phyloP scores from a whole-genome alignment of 2,888 invertebrate species.

The Trissolcus brochymenae region DNA sequence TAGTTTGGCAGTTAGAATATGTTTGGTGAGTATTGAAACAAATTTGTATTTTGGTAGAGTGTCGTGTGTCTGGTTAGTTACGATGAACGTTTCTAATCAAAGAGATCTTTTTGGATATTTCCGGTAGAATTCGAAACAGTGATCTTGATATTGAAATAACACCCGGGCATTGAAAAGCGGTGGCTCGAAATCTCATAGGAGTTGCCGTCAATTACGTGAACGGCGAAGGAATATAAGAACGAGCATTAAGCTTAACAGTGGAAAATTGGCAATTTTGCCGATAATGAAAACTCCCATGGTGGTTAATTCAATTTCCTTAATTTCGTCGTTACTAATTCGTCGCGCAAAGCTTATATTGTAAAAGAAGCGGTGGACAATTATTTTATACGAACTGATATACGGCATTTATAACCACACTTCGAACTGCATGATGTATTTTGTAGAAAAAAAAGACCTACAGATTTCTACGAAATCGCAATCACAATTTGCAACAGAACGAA shows the following conservation, averaged over 20 bases:
- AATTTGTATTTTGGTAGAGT: no score
- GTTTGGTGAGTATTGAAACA: no score
- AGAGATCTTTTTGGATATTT: no score
- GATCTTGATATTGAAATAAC: conserved; percentile 41
- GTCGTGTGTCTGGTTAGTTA: no score
- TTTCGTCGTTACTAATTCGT: conserved; percentile 70
- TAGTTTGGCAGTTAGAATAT: no score
- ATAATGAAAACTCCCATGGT: conserved; percentile 74
- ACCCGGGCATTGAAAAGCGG: conserved; percentile 12
- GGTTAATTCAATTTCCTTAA: conserved; percentile 74
- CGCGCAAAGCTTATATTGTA: conserved; percentile 55
- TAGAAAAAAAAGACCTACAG: conserved; percentile 24
- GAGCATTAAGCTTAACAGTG: conserved; percentile 67
- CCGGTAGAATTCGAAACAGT: conserved; percentile 14
- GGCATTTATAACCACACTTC: conserved; percentile 28
- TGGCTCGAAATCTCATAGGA: conserved; percentile 50
- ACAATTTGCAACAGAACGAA: no score
- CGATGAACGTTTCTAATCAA: no score
- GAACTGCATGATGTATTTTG: no score
- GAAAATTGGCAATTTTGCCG: conserved; percentile 75
- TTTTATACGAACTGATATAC: conserved; percentile 28
- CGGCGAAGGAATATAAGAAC: conserved; percentile 51
- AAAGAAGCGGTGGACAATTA: conserved; percentile 45
- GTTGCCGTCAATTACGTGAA: conserved; percentile 64
- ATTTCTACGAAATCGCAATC: background rate